Evolutionary conservation across 2,113 vertebrate genomes (phyloP).

Genomic region (Turdus rufiventris): DNA sequence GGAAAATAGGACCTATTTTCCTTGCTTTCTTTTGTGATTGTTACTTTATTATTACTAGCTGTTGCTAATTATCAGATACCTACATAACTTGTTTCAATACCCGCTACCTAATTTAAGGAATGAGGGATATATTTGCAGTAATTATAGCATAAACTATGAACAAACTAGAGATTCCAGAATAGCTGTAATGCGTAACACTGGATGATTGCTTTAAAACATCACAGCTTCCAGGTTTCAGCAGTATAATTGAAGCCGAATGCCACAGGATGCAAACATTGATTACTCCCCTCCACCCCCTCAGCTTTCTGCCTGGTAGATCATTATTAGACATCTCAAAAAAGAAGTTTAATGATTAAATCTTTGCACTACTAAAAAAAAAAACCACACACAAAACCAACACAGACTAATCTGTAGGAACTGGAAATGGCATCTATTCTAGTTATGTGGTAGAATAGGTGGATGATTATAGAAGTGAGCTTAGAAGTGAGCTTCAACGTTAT

Average conservation of each 20-base stretch:
- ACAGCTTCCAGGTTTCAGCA: conserved; percentile 56
- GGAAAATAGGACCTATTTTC: neutral
- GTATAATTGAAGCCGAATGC: conserved; percentile 58
- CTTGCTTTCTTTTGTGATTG: neutral
- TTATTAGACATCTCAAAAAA: conserved; percentile 64
- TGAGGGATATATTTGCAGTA: neutral
- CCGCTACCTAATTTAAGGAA: neutral
- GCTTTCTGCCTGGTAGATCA: conserved; percentile 53
- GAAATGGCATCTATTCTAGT: conserved; percentile 3
- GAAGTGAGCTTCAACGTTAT: neutral
- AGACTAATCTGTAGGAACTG: conserved; percentile 36
- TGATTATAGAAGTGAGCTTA: neutral
- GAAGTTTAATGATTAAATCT: conserved; percentile 59
- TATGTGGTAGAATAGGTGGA: neutral
- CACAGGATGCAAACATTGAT: conserved; percentile 64
- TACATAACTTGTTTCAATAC: neutral
- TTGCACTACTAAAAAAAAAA: conserved; percentile 20
- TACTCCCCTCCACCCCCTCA: conserved; percentile 41
- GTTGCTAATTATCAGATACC: neutral
- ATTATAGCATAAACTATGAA: conserved; percentile 14
- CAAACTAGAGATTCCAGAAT: conserved; percentile 45
- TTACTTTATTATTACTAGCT: neutral
- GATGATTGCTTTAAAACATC: conserved; percentile 51
- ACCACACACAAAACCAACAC: neutral
- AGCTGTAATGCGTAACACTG: conserved; percentile 35